Percentiles rank a stretch among this genome's conserved stretches.
These are phyloP conservation scores for Taurulus bubalis DNA, from an alignment of 2,113 vertebrate genomes.

Conservation along the genomic window DNA sequence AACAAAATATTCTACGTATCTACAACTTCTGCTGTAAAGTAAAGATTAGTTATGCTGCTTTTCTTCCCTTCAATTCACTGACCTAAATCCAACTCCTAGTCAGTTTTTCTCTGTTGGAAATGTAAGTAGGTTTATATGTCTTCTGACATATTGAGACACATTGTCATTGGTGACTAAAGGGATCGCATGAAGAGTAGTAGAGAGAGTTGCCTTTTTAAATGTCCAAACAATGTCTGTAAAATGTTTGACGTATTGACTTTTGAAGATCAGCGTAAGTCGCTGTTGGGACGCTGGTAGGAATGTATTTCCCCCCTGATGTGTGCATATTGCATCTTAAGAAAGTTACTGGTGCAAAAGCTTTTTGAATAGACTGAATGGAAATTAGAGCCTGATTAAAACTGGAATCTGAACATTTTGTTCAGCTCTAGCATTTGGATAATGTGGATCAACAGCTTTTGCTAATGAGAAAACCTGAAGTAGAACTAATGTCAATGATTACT, in stretches of 20 bases:
- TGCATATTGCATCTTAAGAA: background rate
- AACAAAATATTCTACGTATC: background rate
- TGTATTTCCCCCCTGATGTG: background rate
- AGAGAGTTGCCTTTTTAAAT: background rate
- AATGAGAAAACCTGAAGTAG: constrained; percentile 31
- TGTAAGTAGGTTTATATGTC: background rate
- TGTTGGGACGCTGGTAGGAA: background rate
- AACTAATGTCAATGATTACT: constrained; percentile 9
- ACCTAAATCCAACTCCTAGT: background rate
- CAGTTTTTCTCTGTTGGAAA: background rate
- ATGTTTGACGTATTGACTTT: background rate
- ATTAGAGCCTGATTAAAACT: constrained; percentile 11
- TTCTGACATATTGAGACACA: background rate
- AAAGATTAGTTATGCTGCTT: background rate
- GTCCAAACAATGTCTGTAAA: background rate
- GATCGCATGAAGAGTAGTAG: background rate
- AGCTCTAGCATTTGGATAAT: constrained; percentile 17
- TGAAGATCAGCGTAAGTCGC: no score
- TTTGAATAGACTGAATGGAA: constrained; percentile 6
- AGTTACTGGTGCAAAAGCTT: background rate
- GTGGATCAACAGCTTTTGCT: constrained; percentile 2
- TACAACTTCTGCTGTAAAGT: no score
- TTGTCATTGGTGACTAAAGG: background rate
- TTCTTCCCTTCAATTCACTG: background rate
- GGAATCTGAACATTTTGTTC: constrained; percentile 11